A percentile compares a stretch with the other conserved stretches of the same genome.
Conservation (phyloP, 1,140 invertebrate genomes). For the Drosophila persimilis region DNA sequence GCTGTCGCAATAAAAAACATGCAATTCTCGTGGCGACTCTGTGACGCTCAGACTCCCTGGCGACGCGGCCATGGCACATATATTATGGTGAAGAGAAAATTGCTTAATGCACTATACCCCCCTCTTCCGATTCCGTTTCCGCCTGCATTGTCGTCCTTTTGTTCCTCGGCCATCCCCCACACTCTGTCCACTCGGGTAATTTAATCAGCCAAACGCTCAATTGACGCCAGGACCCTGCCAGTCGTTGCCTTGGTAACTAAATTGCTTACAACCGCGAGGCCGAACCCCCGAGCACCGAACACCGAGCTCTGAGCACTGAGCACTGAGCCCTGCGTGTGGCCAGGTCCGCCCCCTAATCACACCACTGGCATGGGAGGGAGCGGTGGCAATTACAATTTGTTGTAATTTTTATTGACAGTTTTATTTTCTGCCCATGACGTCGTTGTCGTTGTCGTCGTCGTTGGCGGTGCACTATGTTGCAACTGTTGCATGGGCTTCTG, state of each 20-base stretch:
- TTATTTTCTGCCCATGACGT: conserved; percentile 66
- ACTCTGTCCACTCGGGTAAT: conserved; percentile 56
- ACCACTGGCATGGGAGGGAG: not conserved
- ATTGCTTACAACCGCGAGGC: conserved; percentile 30
- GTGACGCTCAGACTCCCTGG: conserved; percentile 49
- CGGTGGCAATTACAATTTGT: conserved; percentile 39
- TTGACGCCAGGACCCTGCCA: conserved; percentile 54
- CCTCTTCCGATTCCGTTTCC: not conserved
- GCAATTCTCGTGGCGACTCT: conserved; percentile 63
- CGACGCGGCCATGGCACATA: conserved; percentile 44
- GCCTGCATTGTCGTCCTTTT: conserved; percentile 36
- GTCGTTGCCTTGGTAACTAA: conserved; percentile 70
- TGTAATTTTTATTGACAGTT: conserved; percentile 63
- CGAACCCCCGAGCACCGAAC: conserved; percentile 7
- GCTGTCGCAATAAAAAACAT: conserved; percentile 41
- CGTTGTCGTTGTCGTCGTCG: conserved; percentile 13
- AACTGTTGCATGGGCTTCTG: conserved; percentile 38
- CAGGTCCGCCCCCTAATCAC: conserved; percentile 20
- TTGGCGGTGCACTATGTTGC: conserved; percentile 15
- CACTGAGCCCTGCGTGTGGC: conserved; percentile 55
- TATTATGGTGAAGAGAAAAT: conserved; percentile 34
- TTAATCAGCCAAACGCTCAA: conserved; percentile 68
- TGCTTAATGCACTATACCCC: conserved; percentile 55
- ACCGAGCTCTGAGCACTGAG: conserved; percentile 8
- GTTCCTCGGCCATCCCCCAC: conserved; percentile 33